Conservation (phyloP, 1,140 invertebrate genomes). For the Diorhabda elongata region DNA sequence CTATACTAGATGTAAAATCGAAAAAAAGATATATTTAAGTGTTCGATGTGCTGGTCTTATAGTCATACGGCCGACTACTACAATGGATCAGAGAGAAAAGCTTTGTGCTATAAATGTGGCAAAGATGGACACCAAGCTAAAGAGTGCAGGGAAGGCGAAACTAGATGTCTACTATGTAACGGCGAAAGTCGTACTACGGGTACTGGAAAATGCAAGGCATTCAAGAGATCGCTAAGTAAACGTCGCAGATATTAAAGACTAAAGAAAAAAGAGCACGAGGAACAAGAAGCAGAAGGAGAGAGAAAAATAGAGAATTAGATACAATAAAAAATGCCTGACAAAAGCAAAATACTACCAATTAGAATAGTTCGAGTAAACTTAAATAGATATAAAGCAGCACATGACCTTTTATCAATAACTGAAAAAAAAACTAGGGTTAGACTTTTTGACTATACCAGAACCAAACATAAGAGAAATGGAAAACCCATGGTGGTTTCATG, state of each 20-base stretch:
- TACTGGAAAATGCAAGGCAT: not conserved
- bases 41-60: conserved; percentile 24
- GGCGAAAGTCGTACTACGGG: not conserved
- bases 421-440: too few relatives aligned
- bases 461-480: too few relatives aligned
- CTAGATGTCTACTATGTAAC: not conserved
- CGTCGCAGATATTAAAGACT: not conserved
- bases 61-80: conserved; percentile 19
- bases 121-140: conserved; percentile 18
- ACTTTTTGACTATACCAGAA: too few relatives aligned
- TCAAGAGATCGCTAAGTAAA: not conserved
- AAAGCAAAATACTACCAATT: not conserved
- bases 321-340: not conserved
- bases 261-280: not conserved
- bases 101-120: conserved; percentile 22
- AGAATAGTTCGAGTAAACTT: conserved; percentile 1
- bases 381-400: not conserved
- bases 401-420: not conserved
- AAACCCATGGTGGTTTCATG: not conserved
- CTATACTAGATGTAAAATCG: conserved; percentile 11
- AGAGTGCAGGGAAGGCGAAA: conserved; percentile 16
- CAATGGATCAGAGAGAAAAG: conserved; percentile 18
- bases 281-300: not conserved
- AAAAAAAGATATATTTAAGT: conserved; percentile 21
- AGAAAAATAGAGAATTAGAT: not conserved